A percentile compares a stretch with the other conserved stretches of the same genome.
These are phyloP conservation scores for Micropoecilia bifurca DNA, from an alignment of 2,797 vertebrate genomes.

Conservation along the genomic window DNA sequence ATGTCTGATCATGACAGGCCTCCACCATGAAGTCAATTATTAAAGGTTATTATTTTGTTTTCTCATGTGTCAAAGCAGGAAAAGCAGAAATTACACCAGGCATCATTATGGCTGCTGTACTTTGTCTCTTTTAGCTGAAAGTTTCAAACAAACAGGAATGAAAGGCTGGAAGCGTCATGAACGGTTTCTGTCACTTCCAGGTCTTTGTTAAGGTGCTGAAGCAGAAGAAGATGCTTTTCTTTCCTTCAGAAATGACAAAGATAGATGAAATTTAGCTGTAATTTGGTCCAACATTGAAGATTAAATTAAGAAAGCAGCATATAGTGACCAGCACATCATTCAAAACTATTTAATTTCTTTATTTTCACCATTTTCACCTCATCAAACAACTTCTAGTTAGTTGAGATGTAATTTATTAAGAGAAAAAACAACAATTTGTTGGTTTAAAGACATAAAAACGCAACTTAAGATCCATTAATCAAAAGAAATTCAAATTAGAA, in stretches of 20 bases:
- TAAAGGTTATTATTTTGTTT: not conserved
- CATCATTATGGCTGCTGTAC: conserved; percentile 18
- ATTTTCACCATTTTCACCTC: not conserved
- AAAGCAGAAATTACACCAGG: conserved; percentile 17
- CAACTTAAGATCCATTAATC: not conserved
- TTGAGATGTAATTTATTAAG: not conserved
- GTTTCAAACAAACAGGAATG: not conserved
- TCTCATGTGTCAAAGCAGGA: not conserved
- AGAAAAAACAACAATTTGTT: not conserved
- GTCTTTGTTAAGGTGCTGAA: conserved; percentile 6
- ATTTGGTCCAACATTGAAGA: not conserved
- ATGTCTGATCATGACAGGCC: conserved; percentile 48
- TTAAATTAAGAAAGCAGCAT: no score
- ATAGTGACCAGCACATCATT: not conserved
- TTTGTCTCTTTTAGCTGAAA: not conserved
- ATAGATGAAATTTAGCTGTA: not conserved
- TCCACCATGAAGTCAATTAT: conserved; percentile 38
- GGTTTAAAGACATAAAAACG: not conserved
- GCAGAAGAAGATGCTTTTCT: not conserved
- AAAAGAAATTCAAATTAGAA: not conserved
- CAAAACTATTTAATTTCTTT: not conserved
- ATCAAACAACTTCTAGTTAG: not conserved
- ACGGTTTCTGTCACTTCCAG: conserved; percentile 1
- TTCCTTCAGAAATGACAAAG: not conserved
- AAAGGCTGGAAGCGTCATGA: conserved; percentile 8